phyloP scores from a whole-genome alignment of 2,113 vertebrate genomes.

The Cebidichthys violaceus region DNA sequence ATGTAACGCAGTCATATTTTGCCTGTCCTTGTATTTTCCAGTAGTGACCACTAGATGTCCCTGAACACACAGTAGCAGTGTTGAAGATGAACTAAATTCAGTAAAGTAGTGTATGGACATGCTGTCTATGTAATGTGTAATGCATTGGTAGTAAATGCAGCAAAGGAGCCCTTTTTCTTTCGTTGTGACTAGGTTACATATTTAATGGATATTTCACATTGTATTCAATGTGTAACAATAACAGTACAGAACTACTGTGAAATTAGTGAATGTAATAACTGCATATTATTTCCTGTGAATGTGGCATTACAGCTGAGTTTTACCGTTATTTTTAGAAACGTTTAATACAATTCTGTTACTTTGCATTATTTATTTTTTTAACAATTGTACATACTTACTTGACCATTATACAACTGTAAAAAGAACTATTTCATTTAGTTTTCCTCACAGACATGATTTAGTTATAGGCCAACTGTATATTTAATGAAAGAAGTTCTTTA shows the following conservation, averaged over 20 bases:
- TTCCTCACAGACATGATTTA: too few species aligned
- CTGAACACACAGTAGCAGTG: constrained; percentile 13
- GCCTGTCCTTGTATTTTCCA: neutral
- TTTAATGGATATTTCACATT: neutral
- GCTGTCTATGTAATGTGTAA: neutral
- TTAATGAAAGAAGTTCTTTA: too few species aligned
- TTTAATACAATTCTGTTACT: too few species aligned
- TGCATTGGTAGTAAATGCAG: neutral
- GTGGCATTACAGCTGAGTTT: too few species aligned
- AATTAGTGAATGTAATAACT: too few species aligned
- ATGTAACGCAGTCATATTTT: neutral
- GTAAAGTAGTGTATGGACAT: neutral
- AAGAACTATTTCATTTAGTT: too few species aligned
- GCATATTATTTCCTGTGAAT: too few species aligned
- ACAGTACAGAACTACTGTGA: neutral
- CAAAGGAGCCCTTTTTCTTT: neutral
- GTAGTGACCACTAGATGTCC: constrained; percentile 47
- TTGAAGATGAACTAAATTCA: neutral
- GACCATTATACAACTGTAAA: too few species aligned
- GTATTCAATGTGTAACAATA: neutral
- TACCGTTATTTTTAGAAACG: too few species aligned
- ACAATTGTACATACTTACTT: too few species aligned
- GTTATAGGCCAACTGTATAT: too few species aligned
- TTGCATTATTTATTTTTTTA: too few species aligned
- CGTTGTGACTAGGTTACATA: neutral